Base-by-base conservation (phyloP, 2,888 invertebrate species). In the Tetragonula carbonaria region DNA sequence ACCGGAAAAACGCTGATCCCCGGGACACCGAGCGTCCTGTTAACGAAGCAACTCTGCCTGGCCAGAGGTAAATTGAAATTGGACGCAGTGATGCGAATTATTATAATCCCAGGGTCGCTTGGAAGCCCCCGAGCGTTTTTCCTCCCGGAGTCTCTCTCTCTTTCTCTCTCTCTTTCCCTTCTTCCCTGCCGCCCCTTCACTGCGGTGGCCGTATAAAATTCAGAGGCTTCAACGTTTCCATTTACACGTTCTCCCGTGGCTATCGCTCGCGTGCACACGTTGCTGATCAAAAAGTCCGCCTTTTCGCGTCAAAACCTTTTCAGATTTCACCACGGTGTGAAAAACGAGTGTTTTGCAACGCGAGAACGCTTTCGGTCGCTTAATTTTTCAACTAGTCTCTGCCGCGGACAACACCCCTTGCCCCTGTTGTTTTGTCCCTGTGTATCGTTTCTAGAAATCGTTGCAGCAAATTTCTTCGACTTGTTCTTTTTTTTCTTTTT, bases 21-120 rank as follows among this genome's bases (percentile, higher is more conserved):
- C 73, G 62, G 33, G 59, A 53, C 53, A 28, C 65, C 11, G 68
- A 76, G 67, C 50, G 74, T 70, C 73, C 81, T 71, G 82, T 89
- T 88, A 87, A 86, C 87, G 89, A 89, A 84, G 85, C 80, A 68
- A 74, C 79, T 82, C 72, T 70, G 82, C 79, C 80, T 83, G 87
- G 87, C 90, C 88, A 87, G 80, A 87, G 90, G 90, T 88, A 92
- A 87, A 93, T 93, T 93, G 93, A 93, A 93, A 93, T 93, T 93
- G 93, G 89, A 93, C 87, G 90, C 93, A 93, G 93, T 89, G 91
- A 92, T 87, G 93, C 93, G 93, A 92, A 93, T 93, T 93, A 93
- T 93, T 93, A 93, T 93, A 93, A 93, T 93, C 92, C 89, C 84
- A 65, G 82, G 87, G 88, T 80, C 78, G 87, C 84, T 79, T 85